Evolutionary conservation across 2,113 vertebrate genomes (phyloP).

Genomic region (Boleophthalmus pectinirostris): DNA sequence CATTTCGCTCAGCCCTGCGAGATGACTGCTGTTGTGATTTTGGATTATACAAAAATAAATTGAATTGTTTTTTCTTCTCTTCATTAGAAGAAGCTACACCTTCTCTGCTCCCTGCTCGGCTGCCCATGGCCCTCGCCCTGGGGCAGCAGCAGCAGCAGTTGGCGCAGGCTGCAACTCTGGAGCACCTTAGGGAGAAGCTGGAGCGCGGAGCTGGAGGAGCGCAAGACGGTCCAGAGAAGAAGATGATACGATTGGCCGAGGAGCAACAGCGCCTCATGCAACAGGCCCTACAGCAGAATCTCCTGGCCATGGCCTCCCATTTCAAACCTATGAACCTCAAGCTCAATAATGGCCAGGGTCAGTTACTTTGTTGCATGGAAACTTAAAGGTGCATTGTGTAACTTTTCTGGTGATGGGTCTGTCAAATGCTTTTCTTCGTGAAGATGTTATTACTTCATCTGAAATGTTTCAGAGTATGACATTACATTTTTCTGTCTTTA

Average conservation of each 20-base stretch:
- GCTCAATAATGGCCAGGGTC: slow-evolving; percentile 85
- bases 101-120: slow-evolving; percentile 78
- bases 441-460: too few relatives aligned
- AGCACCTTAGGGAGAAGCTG: slow-evolving; percentile 90
- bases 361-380: slow-evolving; percentile 22
- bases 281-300: slow-evolving; percentile 93
- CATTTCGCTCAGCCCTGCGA: too few relatives aligned
- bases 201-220: slow-evolving; percentile 73
- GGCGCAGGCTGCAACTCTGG: slow-evolving; percentile 82
- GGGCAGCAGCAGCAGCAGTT: slow-evolving; percentile 85
- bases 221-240: slow-evolving; percentile 86
- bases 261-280: slow-evolving; percentile 94
- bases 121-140: slow-evolving; percentile 82
- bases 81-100: slow-evolving; percentile 66
- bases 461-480: too few relatives aligned
- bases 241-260: slow-evolving; percentile 79
- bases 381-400: too few relatives aligned
- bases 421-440: too few relatives aligned
- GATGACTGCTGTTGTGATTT: too few relatives aligned
- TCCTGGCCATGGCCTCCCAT: slow-evolving; percentile 89
- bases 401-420: too few relatives aligned
- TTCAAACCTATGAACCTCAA: slow-evolving; percentile 89
- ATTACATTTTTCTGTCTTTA: too few relatives aligned
- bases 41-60: too few relatives aligned
- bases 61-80: not conserved